Evolutionary conservation across 2,797 vertebrate genomes (phyloP).

Genomic region (Myotis daubentonii): DNA sequence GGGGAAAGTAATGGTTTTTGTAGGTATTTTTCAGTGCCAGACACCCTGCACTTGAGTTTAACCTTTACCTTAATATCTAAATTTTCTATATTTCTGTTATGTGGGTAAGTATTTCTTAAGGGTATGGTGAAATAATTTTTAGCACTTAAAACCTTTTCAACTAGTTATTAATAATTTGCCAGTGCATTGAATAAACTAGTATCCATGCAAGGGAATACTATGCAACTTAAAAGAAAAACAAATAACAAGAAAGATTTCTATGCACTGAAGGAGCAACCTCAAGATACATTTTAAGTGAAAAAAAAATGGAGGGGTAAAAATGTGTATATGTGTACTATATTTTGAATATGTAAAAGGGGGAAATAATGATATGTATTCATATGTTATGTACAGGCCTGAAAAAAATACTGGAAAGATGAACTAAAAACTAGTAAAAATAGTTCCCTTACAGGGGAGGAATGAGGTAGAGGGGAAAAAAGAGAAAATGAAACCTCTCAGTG

Average conservation of each 20-base stretch:
- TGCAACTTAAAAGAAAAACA: constrained; percentile 34
- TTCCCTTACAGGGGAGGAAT: neutral
- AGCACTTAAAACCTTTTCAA: constrained; percentile 35
- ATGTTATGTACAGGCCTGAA: neutral
- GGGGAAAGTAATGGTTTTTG: constrained; percentile 11
- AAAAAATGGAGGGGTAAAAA: neutral
- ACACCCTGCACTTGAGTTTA: neutral
- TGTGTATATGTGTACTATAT: neutral
- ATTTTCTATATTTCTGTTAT: neutral
- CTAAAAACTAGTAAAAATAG: neutral
- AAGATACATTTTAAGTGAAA: neutral
- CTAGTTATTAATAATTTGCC: constrained; percentile 9
- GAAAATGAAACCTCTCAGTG: neutral
- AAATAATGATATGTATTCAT: neutral
- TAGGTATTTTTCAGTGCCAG: neutral
- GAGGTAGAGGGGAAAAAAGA: neutral
- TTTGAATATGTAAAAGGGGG: neutral
- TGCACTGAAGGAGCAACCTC: neutral
- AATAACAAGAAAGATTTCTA: neutral
- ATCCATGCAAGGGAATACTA: neutral
- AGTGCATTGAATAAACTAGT: constrained; percentile 17
- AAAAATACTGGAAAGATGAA: constrained; percentile 25
- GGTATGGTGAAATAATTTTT: constrained; percentile 2
- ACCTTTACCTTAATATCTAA: neutral
- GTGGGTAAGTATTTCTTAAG: neutral